These are phyloP conservation scores for Apodemus agrarius DNA, from an alignment of 2,797 vertebrate species.

Conservation along the genomic window DNA sequence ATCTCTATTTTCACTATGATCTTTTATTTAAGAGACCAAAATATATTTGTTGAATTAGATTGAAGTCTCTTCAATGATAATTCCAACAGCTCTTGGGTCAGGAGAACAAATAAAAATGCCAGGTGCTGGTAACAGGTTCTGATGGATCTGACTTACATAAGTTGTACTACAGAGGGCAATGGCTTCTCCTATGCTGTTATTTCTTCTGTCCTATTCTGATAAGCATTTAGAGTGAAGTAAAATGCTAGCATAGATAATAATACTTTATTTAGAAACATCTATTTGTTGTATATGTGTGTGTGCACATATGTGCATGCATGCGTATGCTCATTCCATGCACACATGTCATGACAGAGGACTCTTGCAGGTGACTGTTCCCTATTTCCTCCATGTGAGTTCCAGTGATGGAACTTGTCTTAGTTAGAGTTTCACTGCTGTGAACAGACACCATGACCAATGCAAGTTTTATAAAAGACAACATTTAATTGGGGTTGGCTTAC, in stretches of 20 bases:
- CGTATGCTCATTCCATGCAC: not conserved
- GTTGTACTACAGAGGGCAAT: not conserved
- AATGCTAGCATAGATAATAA: not conserved
- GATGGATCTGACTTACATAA: not conserved
- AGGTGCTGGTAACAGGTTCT: not conserved
- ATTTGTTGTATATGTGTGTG: not conserved
- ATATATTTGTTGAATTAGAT: conserved; percentile 15
- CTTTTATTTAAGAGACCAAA: not conserved
- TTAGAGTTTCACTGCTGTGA: too few species aligned
- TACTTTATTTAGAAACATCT: not conserved
- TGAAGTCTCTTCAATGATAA: not conserved
- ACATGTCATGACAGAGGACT: not conserved
- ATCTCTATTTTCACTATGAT: not conserved
- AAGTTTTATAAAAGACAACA: too few species aligned
- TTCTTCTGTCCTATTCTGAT: not conserved
- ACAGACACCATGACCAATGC: too few species aligned
- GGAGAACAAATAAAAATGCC: conserved; percentile 21
- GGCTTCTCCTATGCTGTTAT: not conserved
- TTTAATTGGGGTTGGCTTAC: too few species aligned
- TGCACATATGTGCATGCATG: too few species aligned
- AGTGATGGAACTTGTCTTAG: too few species aligned
- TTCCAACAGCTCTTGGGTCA: not conserved
- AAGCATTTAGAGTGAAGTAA: not conserved
- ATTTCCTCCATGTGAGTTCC: not conserved
- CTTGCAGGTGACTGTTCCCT: not conserved